Conservation (phyloP, 2,888 invertebrate genomes). For the Desoria tigrina region DNA sequence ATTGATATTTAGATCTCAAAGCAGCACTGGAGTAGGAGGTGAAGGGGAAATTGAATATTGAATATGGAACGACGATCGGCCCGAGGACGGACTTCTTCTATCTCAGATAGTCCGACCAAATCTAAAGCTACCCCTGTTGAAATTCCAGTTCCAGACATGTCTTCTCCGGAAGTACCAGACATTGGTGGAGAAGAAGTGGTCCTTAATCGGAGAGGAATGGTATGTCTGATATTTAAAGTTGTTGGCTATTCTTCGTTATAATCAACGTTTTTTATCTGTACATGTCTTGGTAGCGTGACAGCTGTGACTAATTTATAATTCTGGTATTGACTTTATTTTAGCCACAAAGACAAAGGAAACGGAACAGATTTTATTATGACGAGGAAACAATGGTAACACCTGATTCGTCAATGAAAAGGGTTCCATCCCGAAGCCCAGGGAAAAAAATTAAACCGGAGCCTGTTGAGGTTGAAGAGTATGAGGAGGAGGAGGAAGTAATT, state of each 20-base stretch:
- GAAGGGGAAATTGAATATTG: too few species aligned
- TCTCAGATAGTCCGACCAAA: background rate
- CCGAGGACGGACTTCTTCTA: constrained; percentile 14
- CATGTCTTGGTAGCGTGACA: too few species aligned
- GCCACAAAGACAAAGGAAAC: constrained; percentile 84
- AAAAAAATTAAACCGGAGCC: constrained; percentile 51
- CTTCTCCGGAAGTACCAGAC: constrained; percentile 56
- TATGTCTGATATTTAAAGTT: too few species aligned
- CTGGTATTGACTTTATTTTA: constrained; percentile 34
- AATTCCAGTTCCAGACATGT: background rate
- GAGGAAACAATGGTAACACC: constrained; percentile 79
- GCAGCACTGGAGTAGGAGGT: too few species aligned
- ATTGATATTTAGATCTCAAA: too few species aligned
- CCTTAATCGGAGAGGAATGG: constrained; percentile 81
- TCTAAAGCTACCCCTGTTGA: background rate
- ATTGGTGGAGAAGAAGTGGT: constrained; percentile 70
- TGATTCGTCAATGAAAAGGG: constrained; percentile 56
- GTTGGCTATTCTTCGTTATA: background rate
- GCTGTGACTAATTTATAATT: background rate
- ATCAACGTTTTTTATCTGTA: background rate
- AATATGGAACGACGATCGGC: constrained; percentile 16
- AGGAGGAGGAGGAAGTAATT: constrained; percentile 28
- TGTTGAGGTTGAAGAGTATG: constrained; percentile 27
- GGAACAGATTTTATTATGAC: constrained; percentile 84
- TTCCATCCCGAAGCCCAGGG: constrained; percentile 54